These are phyloP conservation scores for Entelurus aequoreus DNA, from an alignment of 2,113 vertebrate species.

Conservation along the genomic window DNA sequence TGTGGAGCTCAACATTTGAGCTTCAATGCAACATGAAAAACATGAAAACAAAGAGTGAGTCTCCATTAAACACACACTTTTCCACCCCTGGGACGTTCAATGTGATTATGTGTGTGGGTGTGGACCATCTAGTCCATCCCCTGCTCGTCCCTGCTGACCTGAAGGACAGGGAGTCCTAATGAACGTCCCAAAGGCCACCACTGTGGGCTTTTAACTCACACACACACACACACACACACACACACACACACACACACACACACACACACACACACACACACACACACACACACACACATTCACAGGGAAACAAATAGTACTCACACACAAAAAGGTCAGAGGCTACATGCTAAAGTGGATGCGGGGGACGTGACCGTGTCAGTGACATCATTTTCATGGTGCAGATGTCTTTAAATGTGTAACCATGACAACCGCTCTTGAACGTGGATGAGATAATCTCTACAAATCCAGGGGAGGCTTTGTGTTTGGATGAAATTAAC, in stretches of 20 bases:
- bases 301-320: constrained; percentile 12
- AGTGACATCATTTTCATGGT: constrained; percentile 40
- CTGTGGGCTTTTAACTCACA: constrained; percentile 24
- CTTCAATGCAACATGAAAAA: too few relatives aligned
- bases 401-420: constrained; percentile 14
- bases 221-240: constrained; percentile 6
- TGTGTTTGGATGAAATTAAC: not conserved
- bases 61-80: constrained; percentile 16
- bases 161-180: constrained; percentile 29
- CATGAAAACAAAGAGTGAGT: too few relatives aligned
- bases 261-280: constrained; percentile 8
- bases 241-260: constrained; percentile 10
- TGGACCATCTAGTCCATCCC: constrained; percentile 36
- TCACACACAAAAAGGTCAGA: constrained; percentile 21
- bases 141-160: constrained; percentile 26
- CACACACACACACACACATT: constrained; percentile 4
- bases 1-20: too few relatives aligned
- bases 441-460: constrained; percentile 6
- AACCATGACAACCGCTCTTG: constrained; percentile 15
- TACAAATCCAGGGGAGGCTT: not conserved
- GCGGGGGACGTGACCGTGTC: constrained; percentile 3
- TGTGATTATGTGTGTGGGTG: constrained; percentile 10
- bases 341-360: constrained; percentile 36
- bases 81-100: constrained; percentile 11
- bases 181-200: constrained; percentile 17